Evolutionary conservation across 2,797 vertebrate species (phyloP).

Genomic region (Rhynchotus rufescens): DNA sequence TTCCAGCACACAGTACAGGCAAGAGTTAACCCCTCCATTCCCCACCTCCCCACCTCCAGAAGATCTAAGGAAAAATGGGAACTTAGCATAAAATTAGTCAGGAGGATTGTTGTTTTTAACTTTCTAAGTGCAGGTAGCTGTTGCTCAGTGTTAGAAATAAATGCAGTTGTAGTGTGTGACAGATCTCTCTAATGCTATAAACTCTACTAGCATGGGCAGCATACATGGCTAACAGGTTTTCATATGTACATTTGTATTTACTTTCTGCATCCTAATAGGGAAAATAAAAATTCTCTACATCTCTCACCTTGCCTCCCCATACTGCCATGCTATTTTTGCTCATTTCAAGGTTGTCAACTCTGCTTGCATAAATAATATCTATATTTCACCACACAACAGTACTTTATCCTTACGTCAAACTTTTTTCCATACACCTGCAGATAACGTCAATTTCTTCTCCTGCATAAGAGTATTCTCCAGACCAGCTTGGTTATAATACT

Average conservation of each 20-base stretch:
- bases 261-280: background rate
- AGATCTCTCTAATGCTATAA: background rate
- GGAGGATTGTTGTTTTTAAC: background rate
- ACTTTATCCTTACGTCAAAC: background rate
- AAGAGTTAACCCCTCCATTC: background rate
- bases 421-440: background rate
- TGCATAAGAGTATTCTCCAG: background rate
- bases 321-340: background rate
- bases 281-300: background rate
- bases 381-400: background rate
- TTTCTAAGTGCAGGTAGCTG: background rate
- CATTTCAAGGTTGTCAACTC: background rate
- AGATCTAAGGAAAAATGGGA: background rate
- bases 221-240: background rate
- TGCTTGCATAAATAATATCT: background rate
- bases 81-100: background rate
- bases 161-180: background rate
- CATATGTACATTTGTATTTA: background rate
- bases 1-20: background rate
- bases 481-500: background rate
- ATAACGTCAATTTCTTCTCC: background rate
- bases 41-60: background rate
- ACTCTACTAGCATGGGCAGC: background rate
- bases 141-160: background rate
- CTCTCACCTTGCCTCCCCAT: background rate